Evolutionary conservation across 2,888 invertebrate genomes (phyloP).

Genomic region (Caenorhabditis macrosperma): DNA sequence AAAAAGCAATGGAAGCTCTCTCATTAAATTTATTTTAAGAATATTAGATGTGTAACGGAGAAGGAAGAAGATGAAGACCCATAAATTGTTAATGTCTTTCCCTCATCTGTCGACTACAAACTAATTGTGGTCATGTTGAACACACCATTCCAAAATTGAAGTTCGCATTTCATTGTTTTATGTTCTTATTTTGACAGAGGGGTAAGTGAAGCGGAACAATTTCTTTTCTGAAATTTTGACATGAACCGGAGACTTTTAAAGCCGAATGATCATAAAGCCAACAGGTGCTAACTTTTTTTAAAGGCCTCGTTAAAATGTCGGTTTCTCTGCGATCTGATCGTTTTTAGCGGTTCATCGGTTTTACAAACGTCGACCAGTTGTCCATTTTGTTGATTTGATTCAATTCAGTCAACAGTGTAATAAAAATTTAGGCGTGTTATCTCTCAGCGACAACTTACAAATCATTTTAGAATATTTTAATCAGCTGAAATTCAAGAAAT

Average conservation of each 20-base stretch:
- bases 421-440: not conserved
- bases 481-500: constrained; percentile 24
- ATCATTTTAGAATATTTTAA: constrained; percentile 7
- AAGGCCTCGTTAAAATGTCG: constrained; percentile 27
- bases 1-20: too few relatives aligned
- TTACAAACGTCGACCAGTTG: not conserved
- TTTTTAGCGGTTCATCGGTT: constrained; percentile 35
- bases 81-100: constrained; percentile 29
- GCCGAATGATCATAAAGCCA: too few relatives aligned
- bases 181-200: too few relatives aligned
- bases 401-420: not conserved
- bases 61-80: constrained; percentile 13
- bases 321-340: constrained; percentile 10
- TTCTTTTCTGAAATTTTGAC: too few relatives aligned
- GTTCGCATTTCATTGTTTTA: too few relatives aligned
- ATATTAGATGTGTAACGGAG: constrained; percentile 21
- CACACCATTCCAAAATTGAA: not conserved
- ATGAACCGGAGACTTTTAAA: too few relatives aligned
- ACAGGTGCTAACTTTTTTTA: constrained; percentile 13
- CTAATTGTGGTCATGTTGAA: not conserved
- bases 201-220: too few relatives aligned
- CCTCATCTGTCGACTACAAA: constrained; percentile 15
- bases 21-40: constrained; percentile 29
- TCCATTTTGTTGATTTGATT: not conserved
- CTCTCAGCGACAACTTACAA: not conserved